Conservation (phyloP, 2,113 vertebrate species). For the Onychostoma macrolepis region DNA sequence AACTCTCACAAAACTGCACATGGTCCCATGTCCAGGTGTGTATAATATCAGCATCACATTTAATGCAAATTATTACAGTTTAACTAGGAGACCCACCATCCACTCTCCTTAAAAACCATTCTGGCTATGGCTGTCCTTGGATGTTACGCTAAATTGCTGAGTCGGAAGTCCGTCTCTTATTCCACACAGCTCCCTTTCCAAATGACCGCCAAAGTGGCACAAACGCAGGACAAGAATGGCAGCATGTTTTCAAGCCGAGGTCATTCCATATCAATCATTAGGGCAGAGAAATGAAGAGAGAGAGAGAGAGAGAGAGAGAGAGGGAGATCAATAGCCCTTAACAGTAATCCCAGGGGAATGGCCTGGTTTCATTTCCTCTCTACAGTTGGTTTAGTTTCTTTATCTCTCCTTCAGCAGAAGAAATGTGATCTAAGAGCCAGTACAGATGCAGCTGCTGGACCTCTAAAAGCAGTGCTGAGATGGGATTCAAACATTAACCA, state of each 20-base stretch:
- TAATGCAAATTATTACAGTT: neutral
- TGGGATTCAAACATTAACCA: constrained; percentile 71
- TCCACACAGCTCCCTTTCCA: constrained; percentile 51
- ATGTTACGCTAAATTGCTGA: neutral
- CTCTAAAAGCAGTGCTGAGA: neutral
- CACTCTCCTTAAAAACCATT: neutral
- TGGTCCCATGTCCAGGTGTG: constrained; percentile 53
- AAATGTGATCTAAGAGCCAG: constrained; percentile 29
- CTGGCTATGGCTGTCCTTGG: neutral
- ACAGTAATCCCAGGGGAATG: constrained; percentile 21
- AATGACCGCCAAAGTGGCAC: constrained; percentile 17
- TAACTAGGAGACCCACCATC: neutral
- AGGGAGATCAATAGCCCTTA: constrained; percentile 38
- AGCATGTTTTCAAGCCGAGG: constrained; percentile 43
- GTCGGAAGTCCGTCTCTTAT: constrained; percentile 36
- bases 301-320: constrained; percentile 22
- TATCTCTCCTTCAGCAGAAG: constrained; percentile 23
- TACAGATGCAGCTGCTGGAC: neutral
- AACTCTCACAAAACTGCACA: constrained; percentile 55
- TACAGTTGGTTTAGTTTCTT: constrained; percentile 40
- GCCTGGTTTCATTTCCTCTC: constrained; percentile 36
- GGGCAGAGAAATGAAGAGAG: constrained; percentile 42
- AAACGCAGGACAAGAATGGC: neutral
- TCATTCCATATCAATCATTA: constrained; percentile 67
- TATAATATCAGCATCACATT: neutral